phyloP scores from a whole-genome alignment of 2,888 invertebrate genomes.

The Epirrhoe tristata region DNA sequence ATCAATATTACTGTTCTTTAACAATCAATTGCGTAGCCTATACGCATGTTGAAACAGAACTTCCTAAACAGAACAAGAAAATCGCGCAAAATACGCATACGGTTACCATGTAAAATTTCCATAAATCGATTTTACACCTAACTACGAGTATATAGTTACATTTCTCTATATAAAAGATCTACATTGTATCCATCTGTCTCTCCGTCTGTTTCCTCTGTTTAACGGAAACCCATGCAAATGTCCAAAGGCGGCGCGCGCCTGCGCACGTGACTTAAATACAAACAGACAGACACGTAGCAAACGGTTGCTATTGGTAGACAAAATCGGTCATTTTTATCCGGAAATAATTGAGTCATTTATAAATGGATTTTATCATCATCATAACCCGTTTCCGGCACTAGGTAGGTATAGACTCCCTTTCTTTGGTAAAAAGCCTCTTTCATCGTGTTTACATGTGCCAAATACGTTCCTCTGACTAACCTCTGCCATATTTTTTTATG shows the following conservation, averaged over 20 bases:
- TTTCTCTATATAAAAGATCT: constrained; percentile 12
- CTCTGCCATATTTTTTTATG: too few species aligned
- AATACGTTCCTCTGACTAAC: too few species aligned
- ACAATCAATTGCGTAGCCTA: too few species aligned
- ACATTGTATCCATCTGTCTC: constrained; percentile 18
- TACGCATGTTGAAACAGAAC: too few species aligned
- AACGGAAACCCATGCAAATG: constrained; percentile 71
- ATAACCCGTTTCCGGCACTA: too few species aligned
- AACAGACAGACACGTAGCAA: constrained; percentile 6
- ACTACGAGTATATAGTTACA: neutral
- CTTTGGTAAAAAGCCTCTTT: too few species aligned
- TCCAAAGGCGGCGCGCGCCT: constrained; percentile 49
- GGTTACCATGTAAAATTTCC: neutral
- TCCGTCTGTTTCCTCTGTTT: constrained; percentile 54
- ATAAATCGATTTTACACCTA: neutral
- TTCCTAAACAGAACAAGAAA: too few species aligned
- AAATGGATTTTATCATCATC: too few species aligned
- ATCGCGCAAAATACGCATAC: too few species aligned
- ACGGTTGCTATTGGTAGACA: neutral
- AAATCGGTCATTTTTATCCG: neutral
- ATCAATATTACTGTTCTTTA: too few species aligned
- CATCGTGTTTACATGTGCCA: too few species aligned
- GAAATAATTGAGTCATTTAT: neutral
- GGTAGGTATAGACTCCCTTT: too few species aligned
- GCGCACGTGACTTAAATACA: constrained; percentile 40